Evolutionary conservation across 2,797 vertebrate species (phyloP).

Genomic region (Hybognathus amarus): DNA sequence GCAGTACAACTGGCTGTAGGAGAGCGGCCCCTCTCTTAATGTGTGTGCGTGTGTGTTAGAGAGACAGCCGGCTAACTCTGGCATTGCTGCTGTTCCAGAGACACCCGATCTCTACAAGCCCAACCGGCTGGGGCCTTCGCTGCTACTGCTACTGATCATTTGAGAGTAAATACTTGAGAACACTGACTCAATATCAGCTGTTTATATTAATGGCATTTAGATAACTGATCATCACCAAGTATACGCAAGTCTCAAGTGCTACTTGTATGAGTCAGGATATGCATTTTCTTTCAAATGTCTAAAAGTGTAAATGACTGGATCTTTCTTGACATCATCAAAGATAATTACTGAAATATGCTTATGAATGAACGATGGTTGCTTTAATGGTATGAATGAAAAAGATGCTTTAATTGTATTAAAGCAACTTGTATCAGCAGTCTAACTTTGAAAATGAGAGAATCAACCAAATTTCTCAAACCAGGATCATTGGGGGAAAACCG

Average conservation of each 20-base stretch:
- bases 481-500: no score
- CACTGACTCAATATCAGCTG: conserved; percentile 25
- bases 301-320: background rate
- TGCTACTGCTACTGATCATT: conserved; percentile 25
- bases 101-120: conserved; percentile 57
- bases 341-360: background rate
- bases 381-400: no score
- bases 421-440: background rate
- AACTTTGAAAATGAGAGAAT: background rate
- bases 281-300: conserved; percentile 2
- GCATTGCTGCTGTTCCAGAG: conserved; percentile 43
- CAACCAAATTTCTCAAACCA: background rate
- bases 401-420: background rate
- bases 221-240: background rate
- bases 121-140: conserved; percentile 49
- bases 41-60: conserved; percentile 45
- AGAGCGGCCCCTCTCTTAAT: conserved; percentile 55
- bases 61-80: conserved; percentile 47
- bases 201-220: conserved; percentile 7
- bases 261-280: background rate
- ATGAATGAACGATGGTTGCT: no score
- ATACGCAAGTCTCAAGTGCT: background rate
- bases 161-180: conserved; percentile 33
- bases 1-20: conserved; percentile 61
- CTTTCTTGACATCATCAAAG: background rate